phyloP scores from a whole-genome alignment of 2,888 invertebrate genomes.

The Xestia xanthographa region DNA sequence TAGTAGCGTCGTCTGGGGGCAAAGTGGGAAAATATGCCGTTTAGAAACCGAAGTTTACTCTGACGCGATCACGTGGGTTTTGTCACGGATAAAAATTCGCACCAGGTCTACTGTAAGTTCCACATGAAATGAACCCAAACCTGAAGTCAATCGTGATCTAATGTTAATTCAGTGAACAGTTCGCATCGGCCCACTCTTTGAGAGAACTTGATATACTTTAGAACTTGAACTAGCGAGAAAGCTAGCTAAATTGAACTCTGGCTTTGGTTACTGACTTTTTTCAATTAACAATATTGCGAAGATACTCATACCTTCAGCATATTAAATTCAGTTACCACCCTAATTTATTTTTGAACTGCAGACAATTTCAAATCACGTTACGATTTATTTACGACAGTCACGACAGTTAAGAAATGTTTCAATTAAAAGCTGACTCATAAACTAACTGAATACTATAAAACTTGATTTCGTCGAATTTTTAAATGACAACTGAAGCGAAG shows the following conservation, averaged over 20 bases:
- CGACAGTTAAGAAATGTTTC: background rate
- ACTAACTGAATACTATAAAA: background rate
- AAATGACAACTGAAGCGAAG: background rate
- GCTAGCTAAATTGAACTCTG: background rate
- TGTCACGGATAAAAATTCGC: too few relatives aligned
- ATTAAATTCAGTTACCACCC: background rate
- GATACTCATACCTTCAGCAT: too few relatives aligned
- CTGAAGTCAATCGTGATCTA: too few relatives aligned
- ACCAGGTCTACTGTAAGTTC: too few relatives aligned
- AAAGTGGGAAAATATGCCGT: too few relatives aligned
- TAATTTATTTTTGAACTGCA: background rate
- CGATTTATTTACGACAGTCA: slow-evolving; percentile 11
- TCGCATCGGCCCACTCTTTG: too few relatives aligned
- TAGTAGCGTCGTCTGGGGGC: too few relatives aligned
- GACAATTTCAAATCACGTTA: background rate
- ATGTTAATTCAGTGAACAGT: too few relatives aligned
- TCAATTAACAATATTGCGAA: background rate
- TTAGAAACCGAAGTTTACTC: too few relatives aligned
- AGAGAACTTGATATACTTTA: too few relatives aligned
- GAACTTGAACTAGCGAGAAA: background rate
- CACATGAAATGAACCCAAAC: too few relatives aligned
- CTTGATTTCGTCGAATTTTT: background rate
- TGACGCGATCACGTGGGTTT: too few relatives aligned
- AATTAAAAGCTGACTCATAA: slow-evolving; percentile 3
- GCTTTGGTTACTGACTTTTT: background rate